Conservation (phyloP, 2,888 invertebrate genomes). For the Stenodera caucasica region DNA sequence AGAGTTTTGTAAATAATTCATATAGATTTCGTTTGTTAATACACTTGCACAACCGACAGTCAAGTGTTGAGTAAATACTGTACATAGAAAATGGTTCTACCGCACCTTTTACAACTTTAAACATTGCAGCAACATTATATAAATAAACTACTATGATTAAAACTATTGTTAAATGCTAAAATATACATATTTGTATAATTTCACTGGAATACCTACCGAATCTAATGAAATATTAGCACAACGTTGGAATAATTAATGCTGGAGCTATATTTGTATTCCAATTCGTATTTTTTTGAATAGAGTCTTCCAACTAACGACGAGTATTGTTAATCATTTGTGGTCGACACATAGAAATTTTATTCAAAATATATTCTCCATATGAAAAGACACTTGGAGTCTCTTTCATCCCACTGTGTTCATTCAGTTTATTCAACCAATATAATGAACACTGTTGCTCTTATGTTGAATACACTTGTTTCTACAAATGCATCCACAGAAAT, state of each 20-base stretch:
- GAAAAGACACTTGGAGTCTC: too few relatives aligned
- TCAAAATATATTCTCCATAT: too few relatives aligned
- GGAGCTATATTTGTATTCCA: neutral
- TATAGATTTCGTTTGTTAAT: neutral
- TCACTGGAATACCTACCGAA: neutral
- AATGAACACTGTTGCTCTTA: too few relatives aligned
- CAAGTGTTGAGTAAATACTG: slow-evolving; percentile 1
- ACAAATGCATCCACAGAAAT: too few relatives aligned
- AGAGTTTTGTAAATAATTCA: neutral
- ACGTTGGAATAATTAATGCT: neutral
- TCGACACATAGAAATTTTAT: too few relatives aligned
- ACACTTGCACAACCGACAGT: neutral
- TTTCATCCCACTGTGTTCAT: too few relatives aligned
- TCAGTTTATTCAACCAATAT: too few relatives aligned
- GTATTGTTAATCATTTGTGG: too few relatives aligned
- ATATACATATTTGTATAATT: neutral
- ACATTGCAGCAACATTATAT: neutral
- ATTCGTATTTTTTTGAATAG: neutral
- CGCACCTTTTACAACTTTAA: neutral
- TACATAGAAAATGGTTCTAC: neutral
- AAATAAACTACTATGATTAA: neutral
- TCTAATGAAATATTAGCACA: neutral
- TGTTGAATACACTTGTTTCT: too few relatives aligned
- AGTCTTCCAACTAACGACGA: too few relatives aligned
- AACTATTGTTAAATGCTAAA: neutral